Conservation (phyloP, 2,113 vertebrate species). For the Mystacornis crossleyi region DNA sequence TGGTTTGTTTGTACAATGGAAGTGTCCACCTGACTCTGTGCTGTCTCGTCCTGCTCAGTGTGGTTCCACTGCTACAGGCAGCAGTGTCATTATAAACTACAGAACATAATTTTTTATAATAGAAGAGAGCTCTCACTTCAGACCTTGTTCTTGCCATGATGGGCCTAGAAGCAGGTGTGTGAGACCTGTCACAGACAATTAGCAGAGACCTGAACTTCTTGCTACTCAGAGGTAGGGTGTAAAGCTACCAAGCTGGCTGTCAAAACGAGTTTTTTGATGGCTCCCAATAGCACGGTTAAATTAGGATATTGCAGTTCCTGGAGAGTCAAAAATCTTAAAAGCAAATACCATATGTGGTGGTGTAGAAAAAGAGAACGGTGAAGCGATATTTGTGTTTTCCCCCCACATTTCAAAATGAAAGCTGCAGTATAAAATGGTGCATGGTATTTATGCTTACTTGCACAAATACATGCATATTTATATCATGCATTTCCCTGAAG, state of each 20-base stretch:
- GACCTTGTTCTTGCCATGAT: neutral
- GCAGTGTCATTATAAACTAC: neutral
- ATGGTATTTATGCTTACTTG: neutral
- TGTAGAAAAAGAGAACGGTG: neutral
- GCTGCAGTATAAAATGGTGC: neutral
- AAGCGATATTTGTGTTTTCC: neutral
- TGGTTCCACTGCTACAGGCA: neutral
- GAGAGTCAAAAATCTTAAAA: neutral
- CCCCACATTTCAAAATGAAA: neutral
- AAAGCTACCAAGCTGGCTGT: neutral
- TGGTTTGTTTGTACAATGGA: accelerated
- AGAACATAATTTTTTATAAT: neutral
- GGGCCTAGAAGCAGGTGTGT: neutral
- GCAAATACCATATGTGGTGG: neutral
- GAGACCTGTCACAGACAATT: neutral
- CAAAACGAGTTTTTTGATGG: neutral
- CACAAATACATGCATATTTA: constrained; percentile 1
- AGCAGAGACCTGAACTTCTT: neutral
- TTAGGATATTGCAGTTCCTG: neutral
- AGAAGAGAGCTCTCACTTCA: neutral
- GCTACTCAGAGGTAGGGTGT: neutral
- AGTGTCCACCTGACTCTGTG: neutral
- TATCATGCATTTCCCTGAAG: neutral
- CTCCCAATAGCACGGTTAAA: neutral
- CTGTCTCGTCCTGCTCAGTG: neutral